phyloP scores from a whole-genome alignment of 2,888 invertebrate genomes.

The Eurois occulta region DNA sequence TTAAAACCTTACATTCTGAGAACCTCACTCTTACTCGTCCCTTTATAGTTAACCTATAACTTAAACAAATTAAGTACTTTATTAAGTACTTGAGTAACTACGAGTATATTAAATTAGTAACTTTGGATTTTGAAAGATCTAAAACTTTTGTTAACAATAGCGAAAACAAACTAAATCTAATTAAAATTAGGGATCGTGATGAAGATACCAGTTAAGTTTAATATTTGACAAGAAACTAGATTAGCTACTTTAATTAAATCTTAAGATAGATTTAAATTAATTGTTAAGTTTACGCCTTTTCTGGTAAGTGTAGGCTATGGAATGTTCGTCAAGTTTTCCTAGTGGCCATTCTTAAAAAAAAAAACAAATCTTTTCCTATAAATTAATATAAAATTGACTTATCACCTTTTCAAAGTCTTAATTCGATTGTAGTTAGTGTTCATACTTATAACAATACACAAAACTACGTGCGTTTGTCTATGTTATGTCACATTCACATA shows the following conservation, averaged over 20 bases:
- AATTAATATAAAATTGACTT: background rate
- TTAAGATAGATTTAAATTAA: slow-evolving; percentile 1
- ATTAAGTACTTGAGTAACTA: slow-evolving; percentile 2
- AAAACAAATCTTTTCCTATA: background rate
- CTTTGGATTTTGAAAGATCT: slow-evolving; percentile 22
- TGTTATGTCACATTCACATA: too few species aligned
- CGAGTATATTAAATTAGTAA: slow-evolving; percentile 35
- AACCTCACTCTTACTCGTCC: slow-evolving; percentile 4
- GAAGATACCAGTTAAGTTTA: slow-evolving; percentile 23
- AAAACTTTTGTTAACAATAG: slow-evolving; percentile 47
- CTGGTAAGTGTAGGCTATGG: background rate
- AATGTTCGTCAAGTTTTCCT: background rate
- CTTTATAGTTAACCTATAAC: slow-evolving; percentile 20
- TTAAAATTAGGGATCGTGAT: slow-evolving; percentile 35
- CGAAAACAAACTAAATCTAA: slow-evolving; percentile 32
- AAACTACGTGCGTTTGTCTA: too few species aligned
- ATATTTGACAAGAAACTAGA: slow-evolving; percentile 39
- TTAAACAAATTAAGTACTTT: slow-evolving; percentile 43
- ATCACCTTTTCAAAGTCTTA: background rate
- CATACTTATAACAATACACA: too few species aligned
- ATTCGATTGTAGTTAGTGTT: background rate
- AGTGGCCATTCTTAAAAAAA: background rate
- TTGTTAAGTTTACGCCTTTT: background rate
- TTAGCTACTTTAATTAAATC: slow-evolving; percentile 23
- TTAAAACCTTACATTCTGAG: slow-evolving; percentile 17